Conservation (phyloP, 1,140 invertebrate genomes). For the Saccostrea glomerata region DNA sequence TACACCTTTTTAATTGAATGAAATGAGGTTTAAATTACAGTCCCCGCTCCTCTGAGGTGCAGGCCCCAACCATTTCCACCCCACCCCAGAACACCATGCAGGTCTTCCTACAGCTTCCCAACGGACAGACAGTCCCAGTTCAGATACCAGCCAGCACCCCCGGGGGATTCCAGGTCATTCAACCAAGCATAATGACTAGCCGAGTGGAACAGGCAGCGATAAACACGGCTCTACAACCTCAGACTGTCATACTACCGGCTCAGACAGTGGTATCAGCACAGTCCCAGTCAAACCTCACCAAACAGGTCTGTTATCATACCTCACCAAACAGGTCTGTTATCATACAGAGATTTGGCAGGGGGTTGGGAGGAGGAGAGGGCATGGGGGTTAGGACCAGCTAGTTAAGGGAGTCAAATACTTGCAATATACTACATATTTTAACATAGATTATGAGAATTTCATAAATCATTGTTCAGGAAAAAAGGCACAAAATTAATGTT, state of each 20-base stretch:
- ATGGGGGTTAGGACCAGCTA: no score
- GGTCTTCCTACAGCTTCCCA: slow-evolving; percentile 74
- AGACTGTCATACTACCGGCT: slow-evolving; percentile 26
- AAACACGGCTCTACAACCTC: slow-evolving; percentile 11
- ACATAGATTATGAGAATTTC: no score
- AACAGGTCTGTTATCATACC: slow-evolving; percentile 44
- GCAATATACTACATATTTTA: no score
- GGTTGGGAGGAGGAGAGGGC: no score
- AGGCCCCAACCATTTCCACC: slow-evolving; percentile 20
- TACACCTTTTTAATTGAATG: no score
- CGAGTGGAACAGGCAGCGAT: neutral
- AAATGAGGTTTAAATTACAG: neutral
- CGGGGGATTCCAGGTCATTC: slow-evolving; percentile 16
- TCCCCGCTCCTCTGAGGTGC: slow-evolving; percentile 42
- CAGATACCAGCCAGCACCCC: slow-evolving; percentile 70
- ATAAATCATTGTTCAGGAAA: no score
- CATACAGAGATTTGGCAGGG: neutral
- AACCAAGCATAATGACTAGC: neutral
- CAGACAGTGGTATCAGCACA: slow-evolving; percentile 33
- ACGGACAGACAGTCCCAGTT: slow-evolving; percentile 74
- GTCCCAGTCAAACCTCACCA: slow-evolving; percentile 53
- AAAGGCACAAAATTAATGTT: no score
- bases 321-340: slow-evolving; percentile 47
- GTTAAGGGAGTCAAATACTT: no score
- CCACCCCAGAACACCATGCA: slow-evolving; percentile 64